A percentile compares a stretch with the other conserved stretches of the same genome.
Conservation (phyloP, 2,888 invertebrate species). For the Chorisops tibialis region DNA sequence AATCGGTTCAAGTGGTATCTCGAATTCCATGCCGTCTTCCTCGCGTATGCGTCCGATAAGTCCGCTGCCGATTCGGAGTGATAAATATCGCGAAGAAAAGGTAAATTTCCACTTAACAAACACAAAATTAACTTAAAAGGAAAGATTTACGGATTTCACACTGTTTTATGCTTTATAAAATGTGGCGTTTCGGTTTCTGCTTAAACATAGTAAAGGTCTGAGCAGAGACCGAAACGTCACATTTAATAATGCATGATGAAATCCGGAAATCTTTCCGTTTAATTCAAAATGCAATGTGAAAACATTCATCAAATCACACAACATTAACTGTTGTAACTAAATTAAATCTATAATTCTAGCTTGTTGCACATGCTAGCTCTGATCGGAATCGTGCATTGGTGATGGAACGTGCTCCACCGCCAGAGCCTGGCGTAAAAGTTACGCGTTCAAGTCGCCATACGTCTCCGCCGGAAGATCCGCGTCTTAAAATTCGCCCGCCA, state of each 20-base stretch:
- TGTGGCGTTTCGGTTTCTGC: no score
- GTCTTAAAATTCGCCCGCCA: slow-evolving; percentile 55
- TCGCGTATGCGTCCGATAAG: slow-evolving; percentile 47
- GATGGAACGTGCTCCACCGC: slow-evolving; percentile 39
- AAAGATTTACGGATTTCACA: no score
- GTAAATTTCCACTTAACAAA: slow-evolving; percentile 25
- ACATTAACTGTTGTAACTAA: background rate
- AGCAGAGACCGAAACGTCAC: no score
- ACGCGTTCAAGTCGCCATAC: slow-evolving; percentile 47
- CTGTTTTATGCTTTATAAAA: no score
- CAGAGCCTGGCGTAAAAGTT: slow-evolving; percentile 37
- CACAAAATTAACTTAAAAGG: no score
- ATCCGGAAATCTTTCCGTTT: no score
- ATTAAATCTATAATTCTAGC: slow-evolving; percentile 15
- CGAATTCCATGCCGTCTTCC: slow-evolving; percentile 39
- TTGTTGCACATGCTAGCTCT: slow-evolving; percentile 34
- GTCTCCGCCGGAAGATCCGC: slow-evolving; percentile 58
- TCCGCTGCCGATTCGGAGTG: slow-evolving; percentile 41
- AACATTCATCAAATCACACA: background rate
- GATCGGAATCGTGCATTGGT: slow-evolving; percentile 41
- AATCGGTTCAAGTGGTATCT: slow-evolving; percentile 19
- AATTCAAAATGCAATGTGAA: no score
- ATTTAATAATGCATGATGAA: no score
- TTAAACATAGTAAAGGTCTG: no score
- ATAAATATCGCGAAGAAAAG: slow-evolving; percentile 49